Base-by-base conservation (phyloP, 2,888 invertebrate genomes). In the Adelognathus sp. region DNA sequence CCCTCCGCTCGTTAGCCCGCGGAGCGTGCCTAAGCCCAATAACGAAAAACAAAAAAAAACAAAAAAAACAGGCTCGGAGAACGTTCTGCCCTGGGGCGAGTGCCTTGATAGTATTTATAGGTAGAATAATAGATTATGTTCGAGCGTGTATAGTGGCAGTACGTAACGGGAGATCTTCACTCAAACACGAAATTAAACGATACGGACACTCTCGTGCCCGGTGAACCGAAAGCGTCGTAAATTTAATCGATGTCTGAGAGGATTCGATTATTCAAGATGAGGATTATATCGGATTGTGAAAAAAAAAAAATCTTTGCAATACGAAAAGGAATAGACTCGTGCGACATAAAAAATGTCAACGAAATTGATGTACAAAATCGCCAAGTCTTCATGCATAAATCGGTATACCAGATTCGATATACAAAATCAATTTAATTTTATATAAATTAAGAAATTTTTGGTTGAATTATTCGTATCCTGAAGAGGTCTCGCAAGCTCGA, bases 41-140 rank as follows among this genome's bases (percentile, higher is more conserved):
- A 50, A n/a, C n/a, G 41, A 46, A 7, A n/a, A n/a, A n/a, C n/a
- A 46, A 50, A 41, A 46, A 31, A 29, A 58, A 41, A 36, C 7
- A 21, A 61, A 66, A 41, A 76, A 84, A 86, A 85, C 83, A 83
- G 76, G 86, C 83, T 85, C 82, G 63, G 63, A 36, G 67, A 80
- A 81, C 80, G 54, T 76, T 66, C 58, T n/a, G n/a, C n/a, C 70
- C 41, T 52, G 67, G 52, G 56, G 61, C 52, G 7, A 21, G 29
- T 52, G 31, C 74, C 66, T 76, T 70, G 70, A 77, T 79, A 76
- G 73, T 81, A 83, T 82, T 86, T 86, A 81, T 82, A 72, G 72
- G 46, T 52, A 36, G 60, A 71, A 60, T 71, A 60, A 71, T 24
- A 56, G 31, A 31, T 9, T n/a, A n/a, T 64, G 27, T 60, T 60